Evolutionary conservation across 1,140 invertebrate species (phyloP), one percentile per base, ranked within the genome.

Genomic region (Tetramorium simillimum): DNA sequence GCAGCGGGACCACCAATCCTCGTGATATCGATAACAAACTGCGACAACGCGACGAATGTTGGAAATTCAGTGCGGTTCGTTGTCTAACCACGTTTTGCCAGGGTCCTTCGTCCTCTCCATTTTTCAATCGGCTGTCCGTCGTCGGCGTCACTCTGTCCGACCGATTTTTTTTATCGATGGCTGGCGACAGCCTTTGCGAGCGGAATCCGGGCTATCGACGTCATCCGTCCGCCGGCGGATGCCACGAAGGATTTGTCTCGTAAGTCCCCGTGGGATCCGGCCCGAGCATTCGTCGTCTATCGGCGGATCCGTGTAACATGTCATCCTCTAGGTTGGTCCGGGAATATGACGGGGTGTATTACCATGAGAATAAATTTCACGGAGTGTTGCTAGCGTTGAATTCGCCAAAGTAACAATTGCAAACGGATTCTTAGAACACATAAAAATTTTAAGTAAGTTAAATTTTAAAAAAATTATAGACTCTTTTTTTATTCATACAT

Each of bases 51-150:
- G 21, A 51, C 21, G 63, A 81, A 56, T 56, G 78, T 70, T 21
- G 21, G 49, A 65, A 70, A 70, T 81, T 70, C 10, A 56, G 69
- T 49, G 70, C n/a, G 70, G 70, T 51, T 76, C 63, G 81, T 76
- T 76, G 81, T 76, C 72, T 85, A 75, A 85, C 21, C 70, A 43
- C 40, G 69, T 85, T 85, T 76, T n/a, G 78, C 14, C 18, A 14
- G 18, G 33, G 28, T 85, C 43, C 40, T 56, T 62, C 56, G 69
- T 84, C 56, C 62, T 33, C 72, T 62, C 53, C 75, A 88, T 88
- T 86, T 90, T 86, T 86, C 86, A 86, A 73, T 77, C 67, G 58
- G 21, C 37, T 67, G 60, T 67, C 65, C 84, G 72, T 46, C 70
- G 33, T 67, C 46, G 72, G 9, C 60, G 21, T 62, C 70, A 37